Percentiles rank a stretch among this genome's conserved stretches.
Conservation (phyloP, 2,113 vertebrate species). For the Nyctereutes procyonoides region DNA sequence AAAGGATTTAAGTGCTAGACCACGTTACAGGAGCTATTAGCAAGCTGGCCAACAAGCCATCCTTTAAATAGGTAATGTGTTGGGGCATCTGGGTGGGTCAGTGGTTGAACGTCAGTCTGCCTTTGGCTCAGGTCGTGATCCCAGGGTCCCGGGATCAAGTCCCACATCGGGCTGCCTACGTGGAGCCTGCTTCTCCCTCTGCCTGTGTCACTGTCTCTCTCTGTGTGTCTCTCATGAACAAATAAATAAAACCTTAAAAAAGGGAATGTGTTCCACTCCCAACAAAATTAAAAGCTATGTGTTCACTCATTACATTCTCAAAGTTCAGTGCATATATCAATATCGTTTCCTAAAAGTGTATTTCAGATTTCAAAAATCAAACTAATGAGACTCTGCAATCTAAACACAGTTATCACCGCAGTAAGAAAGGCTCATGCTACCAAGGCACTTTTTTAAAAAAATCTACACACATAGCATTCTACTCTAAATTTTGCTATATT, state of each 20-base stretch:
- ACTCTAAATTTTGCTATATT: too few species aligned
- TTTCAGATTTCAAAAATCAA: background rate
- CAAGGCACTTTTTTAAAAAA: fast-evolving
- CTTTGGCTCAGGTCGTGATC: too few species aligned
- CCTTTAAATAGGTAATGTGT: fast-evolving
- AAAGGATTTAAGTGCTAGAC: background rate
- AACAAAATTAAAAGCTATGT: fast-evolving
- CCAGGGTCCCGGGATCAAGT: too few species aligned
- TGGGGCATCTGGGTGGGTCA: too few species aligned
- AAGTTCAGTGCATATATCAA: fast-evolving
- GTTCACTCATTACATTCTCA: background rate
- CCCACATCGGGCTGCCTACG: too few species aligned
- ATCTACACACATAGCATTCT: fast-evolving
- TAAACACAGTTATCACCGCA: background rate
- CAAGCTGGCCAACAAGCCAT: fast-evolving
- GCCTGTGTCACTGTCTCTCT: too few species aligned
- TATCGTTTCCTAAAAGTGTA: background rate
- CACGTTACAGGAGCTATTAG: fast-evolving
- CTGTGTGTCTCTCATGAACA: too few species aligned
- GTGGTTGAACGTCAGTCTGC: too few species aligned
- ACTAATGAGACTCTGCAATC: background rate
- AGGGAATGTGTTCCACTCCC: fast-evolving
- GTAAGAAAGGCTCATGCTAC: background rate
- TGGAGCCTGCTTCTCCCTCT: too few species aligned
- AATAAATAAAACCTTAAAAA: too few species aligned